Percentiles rank a stretch among this genome's conserved stretches.
Conservation (phyloP, 2,113 vertebrate species). For the Leptosomus discolor region DNA sequence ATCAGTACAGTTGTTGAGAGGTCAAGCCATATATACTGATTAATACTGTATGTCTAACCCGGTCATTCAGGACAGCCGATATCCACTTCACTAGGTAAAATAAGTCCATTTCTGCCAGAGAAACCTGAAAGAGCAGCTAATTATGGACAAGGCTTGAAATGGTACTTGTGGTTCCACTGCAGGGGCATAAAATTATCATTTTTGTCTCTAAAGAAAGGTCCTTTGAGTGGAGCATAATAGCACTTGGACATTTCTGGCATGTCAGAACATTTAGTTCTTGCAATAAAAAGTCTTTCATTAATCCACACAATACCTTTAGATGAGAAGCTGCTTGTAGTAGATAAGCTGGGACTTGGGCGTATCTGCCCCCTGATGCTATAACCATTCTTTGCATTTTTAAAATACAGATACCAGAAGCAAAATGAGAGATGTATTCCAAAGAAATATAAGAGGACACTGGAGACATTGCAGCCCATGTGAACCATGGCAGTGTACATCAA, state of each 20-base stretch:
- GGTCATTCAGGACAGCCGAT: not conserved
- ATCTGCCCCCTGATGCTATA: not conserved
- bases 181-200: constrained; percentile 71
- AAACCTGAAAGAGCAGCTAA: constrained; percentile 61
- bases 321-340: constrained; percentile 28
- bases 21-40: constrained; percentile 17
- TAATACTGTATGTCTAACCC: not conserved
- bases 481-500: not conserved
- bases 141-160: constrained; percentile 54
- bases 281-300: constrained; percentile 57
- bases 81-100: constrained; percentile 55
- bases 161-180: constrained; percentile 54
- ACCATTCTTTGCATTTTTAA: not conserved
- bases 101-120: constrained; percentile 57
- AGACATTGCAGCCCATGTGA: not conserved
- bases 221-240: constrained; percentile 65
- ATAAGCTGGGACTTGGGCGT: constrained; percentile 8
- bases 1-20: constrained; percentile 7
- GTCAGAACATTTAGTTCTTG: constrained; percentile 71
- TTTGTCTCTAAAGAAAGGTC: constrained; percentile 69
- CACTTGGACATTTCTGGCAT: constrained; percentile 66
- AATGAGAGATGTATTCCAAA: not conserved
- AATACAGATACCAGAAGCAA: not conserved
- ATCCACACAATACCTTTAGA: constrained; percentile 50
- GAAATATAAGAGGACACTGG: not conserved